Conservation (phyloP, 2,113 vertebrate genomes). For the Guaruba guarouba region DNA sequence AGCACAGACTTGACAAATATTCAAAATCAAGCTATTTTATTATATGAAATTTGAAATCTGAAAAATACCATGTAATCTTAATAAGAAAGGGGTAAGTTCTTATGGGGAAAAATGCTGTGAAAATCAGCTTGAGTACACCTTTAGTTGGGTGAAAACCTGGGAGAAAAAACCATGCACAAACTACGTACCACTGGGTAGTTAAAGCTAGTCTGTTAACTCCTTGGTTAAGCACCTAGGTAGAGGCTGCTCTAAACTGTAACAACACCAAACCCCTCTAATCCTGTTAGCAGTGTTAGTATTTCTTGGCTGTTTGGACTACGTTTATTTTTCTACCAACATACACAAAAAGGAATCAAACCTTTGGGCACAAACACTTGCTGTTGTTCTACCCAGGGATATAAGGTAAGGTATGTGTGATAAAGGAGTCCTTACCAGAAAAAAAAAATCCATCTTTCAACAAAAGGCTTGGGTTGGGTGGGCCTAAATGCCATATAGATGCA, state of each 20-base stretch:
- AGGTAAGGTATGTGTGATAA: not conserved
- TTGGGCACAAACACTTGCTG: not conserved
- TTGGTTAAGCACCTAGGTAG: not conserved
- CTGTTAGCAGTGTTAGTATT: not conserved
- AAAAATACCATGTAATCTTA: not conserved
- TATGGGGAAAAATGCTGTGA: too few species aligned
- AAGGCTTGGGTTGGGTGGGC: not conserved
- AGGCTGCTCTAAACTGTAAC: not conserved
- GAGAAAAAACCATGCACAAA: not conserved
- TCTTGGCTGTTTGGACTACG: not conserved
- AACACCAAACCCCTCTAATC: not conserved
- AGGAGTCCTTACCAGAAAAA: not conserved
- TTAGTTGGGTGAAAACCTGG: not conserved
- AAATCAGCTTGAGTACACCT: not conserved
- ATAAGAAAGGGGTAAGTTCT: not conserved
- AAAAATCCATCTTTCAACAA: not conserved
- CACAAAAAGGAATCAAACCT: not conserved
- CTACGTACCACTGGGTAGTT: not conserved
- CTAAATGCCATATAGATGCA: not conserved
- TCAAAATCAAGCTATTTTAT: not conserved
- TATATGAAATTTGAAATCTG: not conserved
- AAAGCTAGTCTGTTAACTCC: not conserved
- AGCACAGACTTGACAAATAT: not conserved
- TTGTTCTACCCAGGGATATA: not conserved
- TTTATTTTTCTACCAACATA: not conserved